Evolutionary conservation across 2,888 invertebrate species (phyloP), one percentile per base, ranked within the genome.

Genomic region (Cerceris rybyensis): DNA sequence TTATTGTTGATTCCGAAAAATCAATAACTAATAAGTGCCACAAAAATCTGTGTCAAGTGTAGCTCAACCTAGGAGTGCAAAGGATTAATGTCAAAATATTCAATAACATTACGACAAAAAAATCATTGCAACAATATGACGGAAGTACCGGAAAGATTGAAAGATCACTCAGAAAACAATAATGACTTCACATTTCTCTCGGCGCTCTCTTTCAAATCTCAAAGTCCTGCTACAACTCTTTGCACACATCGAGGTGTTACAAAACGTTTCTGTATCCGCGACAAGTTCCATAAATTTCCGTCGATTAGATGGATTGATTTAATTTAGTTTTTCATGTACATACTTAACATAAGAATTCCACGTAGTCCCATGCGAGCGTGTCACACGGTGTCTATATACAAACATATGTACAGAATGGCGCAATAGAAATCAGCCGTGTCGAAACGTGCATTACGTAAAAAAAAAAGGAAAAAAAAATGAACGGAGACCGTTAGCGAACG

Each of bases 341-440:
- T 64, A 41, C 9, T 42, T 49, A 7, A 14, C 13, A 54, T 9
- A 59, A n/a, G 49, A 7, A 58, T 49, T 57, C 43, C 52, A 54
- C 49, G 55, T 52, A 7, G 17, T 9, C 16, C 42, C 17, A 69
- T 28, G 28, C 28, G 28, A 28, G 28, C 28, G 28, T 28, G 28
- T 28, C 28, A 28, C 28, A 28, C 28, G 28, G 52, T 58, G 49
- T 67, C 55, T 54, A 43, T 39, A 14, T n/a, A 16, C 39, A 16
- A 2, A 28, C 1, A 28, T 28, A 28, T 63, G 46, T 66, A 41
- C 11, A 63, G 13, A 58, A 28, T 77, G 58, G 54, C 59, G 74
- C 52, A 72, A 82, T n/a, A 59, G 16, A 52, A 65, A 52, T 70
- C 16, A 52, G n/a, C 46, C 63, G 59, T 64, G 60, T 67, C 28